Evolutionary conservation across 2,113 vertebrate species (phyloP), one percentile per base, ranked within the genome.

Genomic region (Larimichthys polyactis): DNA sequence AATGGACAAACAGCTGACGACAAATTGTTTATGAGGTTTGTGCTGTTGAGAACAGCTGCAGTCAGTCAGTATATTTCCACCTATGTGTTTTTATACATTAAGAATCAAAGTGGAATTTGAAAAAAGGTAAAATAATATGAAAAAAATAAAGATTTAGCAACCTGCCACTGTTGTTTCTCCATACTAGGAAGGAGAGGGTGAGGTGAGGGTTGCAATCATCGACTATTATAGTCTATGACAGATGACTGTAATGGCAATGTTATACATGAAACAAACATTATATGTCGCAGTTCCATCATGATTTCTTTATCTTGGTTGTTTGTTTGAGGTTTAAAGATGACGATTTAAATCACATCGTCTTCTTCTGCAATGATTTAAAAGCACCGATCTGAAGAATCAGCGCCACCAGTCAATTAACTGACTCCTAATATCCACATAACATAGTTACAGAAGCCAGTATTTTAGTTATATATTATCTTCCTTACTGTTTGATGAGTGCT

Each of bases 401-500:
- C 4, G 4, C 36, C 40, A 22, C 3, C 43, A 46, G 24, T n/a
- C 16, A 1, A 40, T 64, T 14, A 9, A 54, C 19, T 8, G n/a
- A 54, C 51, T 54, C 20, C 32, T 36, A 36, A 36, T 8, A 36
- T 40, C 9, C 7, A 8, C 36, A 40, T 40, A 40, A 40, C 36
- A 11, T 6, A 2, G 20, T 54, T 12, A 40, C 36, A 2, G 36
- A 40, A 40, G 7, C 36, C 36, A 8, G 36, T 40, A 40, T 40
- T 40, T 40, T 9, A 8, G 36, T 9, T 40, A 36, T 36, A 36
- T 36, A 36, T 36, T 36, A 36, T 36, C 7, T 7, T 36, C 6
- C 32, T 36, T 48, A 40, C 62, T 84, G 51, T 82, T 66, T 77
- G 76, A 84, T 58, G 67, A 76, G 52, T 6, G 54, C 71, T 65